Percentiles rank a stretch among this genome's conserved stretches.
Evolutionary conservation across 1,140 invertebrate species (phyloP).

Genomic region (Camponotus vicinus): DNA sequence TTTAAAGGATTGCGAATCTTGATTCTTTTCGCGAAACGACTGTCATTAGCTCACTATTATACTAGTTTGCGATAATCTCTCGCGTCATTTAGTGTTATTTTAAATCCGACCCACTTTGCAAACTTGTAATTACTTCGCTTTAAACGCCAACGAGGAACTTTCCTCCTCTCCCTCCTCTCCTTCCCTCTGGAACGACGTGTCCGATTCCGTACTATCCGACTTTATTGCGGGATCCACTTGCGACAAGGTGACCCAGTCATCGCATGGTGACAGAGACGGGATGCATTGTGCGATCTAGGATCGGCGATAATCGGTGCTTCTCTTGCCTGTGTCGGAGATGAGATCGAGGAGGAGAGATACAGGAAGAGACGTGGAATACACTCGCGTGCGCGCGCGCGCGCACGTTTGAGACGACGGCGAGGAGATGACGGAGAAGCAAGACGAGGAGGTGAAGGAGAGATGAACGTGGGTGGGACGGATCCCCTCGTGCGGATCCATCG

Average conservation of each 20-base stretch:
- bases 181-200: background rate
- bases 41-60: background rate
- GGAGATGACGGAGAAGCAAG: background rate
- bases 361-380: constrained; percentile 22
- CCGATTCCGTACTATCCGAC: constrained; percentile 31
- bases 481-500: constrained; percentile 73
- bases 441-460: constrained; percentile 36
- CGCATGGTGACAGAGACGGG: constrained; percentile 69
- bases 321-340: constrained; percentile 65
- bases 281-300: constrained; percentile 65
- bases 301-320: constrained; percentile 73
- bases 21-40: background rate
- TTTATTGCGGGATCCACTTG: constrained; percentile 66
- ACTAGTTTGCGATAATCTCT: background rate
- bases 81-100: background rate
- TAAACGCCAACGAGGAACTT: background rate
- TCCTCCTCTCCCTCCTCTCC: no score
- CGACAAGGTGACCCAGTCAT: constrained; percentile 75
- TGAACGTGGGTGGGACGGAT: constrained; percentile 50
- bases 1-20: background rate
- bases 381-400: constrained; percentile 25
- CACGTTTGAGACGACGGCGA: background rate
- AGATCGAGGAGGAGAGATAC: constrained; percentile 71
- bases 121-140: constrained; percentile 20
- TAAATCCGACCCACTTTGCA: constrained; percentile 21